Percentiles rank a stretch among this genome's conserved stretches.
Evolutionary conservation across 2,797 vertebrate species (phyloP).

Genomic region (Leuciscus waleckii): DNA sequence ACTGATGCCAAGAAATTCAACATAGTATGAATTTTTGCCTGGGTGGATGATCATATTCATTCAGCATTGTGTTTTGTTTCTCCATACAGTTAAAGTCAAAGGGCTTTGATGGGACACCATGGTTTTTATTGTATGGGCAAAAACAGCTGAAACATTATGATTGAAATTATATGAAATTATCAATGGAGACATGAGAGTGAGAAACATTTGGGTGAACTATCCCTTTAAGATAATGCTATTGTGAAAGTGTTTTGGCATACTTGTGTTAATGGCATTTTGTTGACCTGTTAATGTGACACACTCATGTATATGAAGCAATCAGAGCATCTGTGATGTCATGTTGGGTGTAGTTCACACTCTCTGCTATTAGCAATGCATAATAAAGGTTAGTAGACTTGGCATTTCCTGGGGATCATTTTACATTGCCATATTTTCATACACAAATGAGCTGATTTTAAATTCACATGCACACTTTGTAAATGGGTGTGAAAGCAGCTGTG

Average conservation of each 20-base stretch:
- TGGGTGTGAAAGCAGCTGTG: neutral
- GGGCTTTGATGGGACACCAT: neutral
- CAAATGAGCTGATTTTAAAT: slow-evolving; percentile 34
- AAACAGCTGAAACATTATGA: neutral
- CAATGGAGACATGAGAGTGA: neutral
- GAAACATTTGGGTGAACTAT: neutral
- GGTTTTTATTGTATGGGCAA: neutral
- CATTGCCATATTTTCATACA: slow-evolving; percentile 30
- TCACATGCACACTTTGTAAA: neutral
- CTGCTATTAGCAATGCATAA: slow-evolving; percentile 18
- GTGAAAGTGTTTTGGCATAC: neutral
- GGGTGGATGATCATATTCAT: neutral
- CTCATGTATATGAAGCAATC: slow-evolving; percentile 35
- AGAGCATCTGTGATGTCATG: neutral
- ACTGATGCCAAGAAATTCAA: slow-evolving; percentile 11
- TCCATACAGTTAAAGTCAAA: neutral
- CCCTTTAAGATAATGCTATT: slow-evolving; percentile 21
- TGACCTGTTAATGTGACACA: slow-evolving; percentile 21
- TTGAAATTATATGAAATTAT: neutral
- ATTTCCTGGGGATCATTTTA: slow-evolving; percentile 30
- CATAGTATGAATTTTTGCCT: neutral
- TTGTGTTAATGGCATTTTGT: slow-evolving; percentile 32
- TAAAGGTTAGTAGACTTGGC: neutral
- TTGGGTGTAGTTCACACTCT: slow-evolving; percentile 25
- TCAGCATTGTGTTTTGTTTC: neutral